Conservation (phyloP, 1,140 invertebrate species). For the Apocrypta bakeri region DNA sequence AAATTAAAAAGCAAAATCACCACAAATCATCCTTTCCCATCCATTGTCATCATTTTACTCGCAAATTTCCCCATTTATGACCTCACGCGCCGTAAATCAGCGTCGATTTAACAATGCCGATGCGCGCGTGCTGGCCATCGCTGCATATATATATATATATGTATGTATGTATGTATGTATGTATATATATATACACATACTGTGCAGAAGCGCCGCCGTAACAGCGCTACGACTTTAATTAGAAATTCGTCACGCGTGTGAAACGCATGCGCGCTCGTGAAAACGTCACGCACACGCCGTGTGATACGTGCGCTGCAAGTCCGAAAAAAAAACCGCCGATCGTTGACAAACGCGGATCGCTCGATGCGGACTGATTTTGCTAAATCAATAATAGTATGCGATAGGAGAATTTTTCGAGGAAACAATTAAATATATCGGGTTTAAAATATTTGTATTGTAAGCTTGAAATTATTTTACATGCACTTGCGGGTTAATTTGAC, state of each 20-base stretch:
- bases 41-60: slow-evolving; percentile 54
- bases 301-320: not conserved
- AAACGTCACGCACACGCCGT: not conserved
- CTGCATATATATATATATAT: not conserved
- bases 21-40: slow-evolving; percentile 54
- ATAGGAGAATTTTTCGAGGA: too few relatives aligned
- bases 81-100: slow-evolving; percentile 51
- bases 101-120: slow-evolving; percentile 53
- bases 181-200: too few relatives aligned
- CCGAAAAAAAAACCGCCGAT: too few relatives aligned
- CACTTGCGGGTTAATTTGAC: too few relatives aligned
- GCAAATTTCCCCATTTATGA: slow-evolving; percentile 53
- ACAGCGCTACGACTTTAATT: slow-evolving; percentile 45
- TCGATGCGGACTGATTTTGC: too few relatives aligned
- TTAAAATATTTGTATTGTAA: too few relatives aligned
- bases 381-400: too few relatives aligned
- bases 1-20: slow-evolving; percentile 52
- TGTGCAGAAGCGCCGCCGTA: not conserved
- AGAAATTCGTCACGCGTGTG: slow-evolving; percentile 48
- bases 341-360: too few relatives aligned
- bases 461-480: too few relatives aligned
- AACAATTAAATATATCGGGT: too few relatives aligned
- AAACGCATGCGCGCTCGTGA: not conserved
- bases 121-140: slow-evolving; percentile 18
- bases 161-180: not conserved